A percentile compares a stretch with the other conserved stretches of the same genome.
Evolutionary conservation across 2,888 invertebrate genomes (phyloP).

Genomic region (Cremastobaeus sp.): DNA sequence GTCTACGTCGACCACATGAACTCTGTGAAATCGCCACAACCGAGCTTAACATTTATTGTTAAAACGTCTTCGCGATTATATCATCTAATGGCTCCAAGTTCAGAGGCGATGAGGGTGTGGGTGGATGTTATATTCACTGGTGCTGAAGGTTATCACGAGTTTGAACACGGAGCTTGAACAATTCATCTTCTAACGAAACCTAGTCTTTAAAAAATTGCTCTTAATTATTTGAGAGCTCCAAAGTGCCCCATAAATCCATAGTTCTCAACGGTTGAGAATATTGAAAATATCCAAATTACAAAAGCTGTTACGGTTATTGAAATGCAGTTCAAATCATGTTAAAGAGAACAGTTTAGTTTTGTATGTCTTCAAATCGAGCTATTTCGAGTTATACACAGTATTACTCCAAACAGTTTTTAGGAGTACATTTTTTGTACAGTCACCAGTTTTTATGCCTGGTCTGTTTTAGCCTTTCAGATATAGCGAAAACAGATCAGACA

Average conservation of each 20-base stretch:
- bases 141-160: conserved; percentile 91
- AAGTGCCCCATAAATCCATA: neutral
- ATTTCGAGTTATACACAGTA: no score
- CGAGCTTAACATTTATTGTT: conserved; percentile 94
- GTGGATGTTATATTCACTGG: conserved; percentile 96
- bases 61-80: conserved; percentile 94
- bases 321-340: no score
- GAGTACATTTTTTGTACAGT: no score
- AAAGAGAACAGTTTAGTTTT: neutral
- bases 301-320: no score
- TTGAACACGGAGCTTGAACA: conserved; percentile 78
- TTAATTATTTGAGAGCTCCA: neutral
- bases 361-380: no score
- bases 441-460: no score
- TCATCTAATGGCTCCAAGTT: conserved; percentile 94
- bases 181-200: conserved; percentile 1
- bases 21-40: conserved; percentile 93
- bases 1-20: conserved; percentile 97
- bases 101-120: conserved; percentile 97
- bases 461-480: no score
- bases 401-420: no score
- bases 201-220: conserved; percentile 29
- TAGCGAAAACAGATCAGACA: no score
- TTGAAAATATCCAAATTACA: neutral
- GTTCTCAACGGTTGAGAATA: no score